phyloP scores from a whole-genome alignment of 2,888 invertebrate species.

The Clistopyga incitator region DNA sequence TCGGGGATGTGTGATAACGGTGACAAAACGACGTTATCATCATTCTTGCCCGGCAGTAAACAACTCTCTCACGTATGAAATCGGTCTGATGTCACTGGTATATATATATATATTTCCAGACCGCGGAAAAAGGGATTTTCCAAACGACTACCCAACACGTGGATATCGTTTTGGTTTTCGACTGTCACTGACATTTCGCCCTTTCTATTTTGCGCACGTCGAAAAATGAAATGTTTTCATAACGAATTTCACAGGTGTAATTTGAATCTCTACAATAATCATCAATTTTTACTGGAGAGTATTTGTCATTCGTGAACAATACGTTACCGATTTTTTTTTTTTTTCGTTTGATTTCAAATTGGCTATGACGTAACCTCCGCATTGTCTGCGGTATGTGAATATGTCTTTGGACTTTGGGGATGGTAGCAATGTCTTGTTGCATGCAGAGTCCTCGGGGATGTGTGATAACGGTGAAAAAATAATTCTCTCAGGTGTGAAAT shows the following conservation, averaged over 20 bases:
- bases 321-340: constrained; percentile 16
- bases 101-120: constrained; percentile 29
- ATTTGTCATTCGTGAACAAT: constrained; percentile 35
- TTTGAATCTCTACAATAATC: constrained; percentile 34
- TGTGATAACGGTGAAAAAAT: constrained; percentile 76
- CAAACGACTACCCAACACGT: neutral
- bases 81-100: constrained; percentile 9
- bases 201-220: neutral
- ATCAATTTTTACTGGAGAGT: constrained; percentile 35
- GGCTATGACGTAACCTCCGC: too few species aligned
- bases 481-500: constrained; percentile 7
- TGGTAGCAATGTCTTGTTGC: constrained; percentile 73
- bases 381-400: too few species aligned
- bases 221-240: constrained; percentile 26
- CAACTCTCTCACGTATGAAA: constrained; percentile 9
- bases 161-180: neutral
- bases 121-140: constrained; percentile 4
- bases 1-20: constrained; percentile 71
- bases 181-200: too few species aligned
- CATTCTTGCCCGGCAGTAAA: constrained; percentile 50
- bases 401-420: constrained; percentile 30
- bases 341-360: too few species aligned
- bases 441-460: constrained; percentile 64
- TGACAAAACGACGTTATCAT: constrained; percentile 77
- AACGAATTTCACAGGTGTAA: constrained; percentile 1